A percentile compares a stretch with the other conserved stretches of the same genome.
phyloP scores from a whole-genome alignment of 2,113 vertebrate genomes.

The Garra rufa region DNA sequence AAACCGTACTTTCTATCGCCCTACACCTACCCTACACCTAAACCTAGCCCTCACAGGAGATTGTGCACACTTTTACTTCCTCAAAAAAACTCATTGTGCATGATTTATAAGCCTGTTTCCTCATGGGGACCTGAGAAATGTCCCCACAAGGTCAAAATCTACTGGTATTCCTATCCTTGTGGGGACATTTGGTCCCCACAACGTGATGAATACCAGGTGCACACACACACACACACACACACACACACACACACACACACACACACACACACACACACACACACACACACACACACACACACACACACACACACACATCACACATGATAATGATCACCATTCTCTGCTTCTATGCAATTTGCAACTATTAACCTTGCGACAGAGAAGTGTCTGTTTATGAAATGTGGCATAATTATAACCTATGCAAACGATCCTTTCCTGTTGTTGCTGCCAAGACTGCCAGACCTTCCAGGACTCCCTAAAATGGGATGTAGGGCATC shows the following conservation, averaged over 20 bases:
- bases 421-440: not conserved
- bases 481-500: not conserved
- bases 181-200: no score
- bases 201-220: no score
- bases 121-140: no score
- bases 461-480: not conserved
- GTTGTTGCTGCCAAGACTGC: not conserved
- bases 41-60: no score
- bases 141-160: no score
- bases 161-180: no score
- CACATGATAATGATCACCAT: slow-evolving; percentile 60
- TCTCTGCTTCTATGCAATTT: slow-evolving; percentile 52
- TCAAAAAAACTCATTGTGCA: no score
- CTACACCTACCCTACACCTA: no score
- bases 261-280: slow-evolving; percentile 31
- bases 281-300: slow-evolving; percentile 31
- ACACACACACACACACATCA: not conserved
- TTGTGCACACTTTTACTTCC: no score
- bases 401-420: slow-evolving; percentile 46
- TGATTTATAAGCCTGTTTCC: no score
- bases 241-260: slow-evolving; percentile 29
- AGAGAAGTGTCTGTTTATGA: slow-evolving; percentile 35
- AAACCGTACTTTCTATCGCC: no score
- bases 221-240: slow-evolving; percentile 31
- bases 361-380: slow-evolving; percentile 53